Evolutionary conservation across 2,113 vertebrate species (phyloP).

Genomic region (Prionailurus viverrinus): DNA sequence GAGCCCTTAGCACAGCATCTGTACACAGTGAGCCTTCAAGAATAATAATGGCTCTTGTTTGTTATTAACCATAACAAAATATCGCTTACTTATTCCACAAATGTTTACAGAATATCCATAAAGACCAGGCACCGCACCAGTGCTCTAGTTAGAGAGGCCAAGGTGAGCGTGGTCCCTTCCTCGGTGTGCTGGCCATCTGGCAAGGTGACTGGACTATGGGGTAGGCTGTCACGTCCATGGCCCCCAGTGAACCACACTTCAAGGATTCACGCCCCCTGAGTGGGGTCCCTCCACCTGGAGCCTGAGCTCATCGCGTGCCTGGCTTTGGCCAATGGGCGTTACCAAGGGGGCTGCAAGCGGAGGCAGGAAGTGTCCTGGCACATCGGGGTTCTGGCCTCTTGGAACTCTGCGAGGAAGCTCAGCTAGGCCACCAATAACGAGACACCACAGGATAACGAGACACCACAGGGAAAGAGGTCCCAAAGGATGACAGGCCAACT

Average conservation of each 20-base stretch:
- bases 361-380: neutral
- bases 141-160: neutral
- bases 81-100: neutral
- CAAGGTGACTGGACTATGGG: neutral
- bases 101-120: neutral
- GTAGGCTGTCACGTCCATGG: neutral
- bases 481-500: neutral
- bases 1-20: neutral
- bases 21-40: neutral
- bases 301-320: neutral
- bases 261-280: neutral
- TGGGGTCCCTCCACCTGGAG: neutral
- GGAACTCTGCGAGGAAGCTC: neutral
- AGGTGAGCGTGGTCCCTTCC: neutral
- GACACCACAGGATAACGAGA: neutral
- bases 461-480: neutral
- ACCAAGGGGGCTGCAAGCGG: neutral
- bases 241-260: neutral
- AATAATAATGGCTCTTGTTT: neutral
- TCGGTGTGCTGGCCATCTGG: neutral
- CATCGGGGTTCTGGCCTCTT: fast-evolving
- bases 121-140: neutral
- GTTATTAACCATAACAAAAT: neutral
- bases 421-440: neutral
- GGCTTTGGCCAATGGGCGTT: neutral